Conservation (phyloP, 2,113 vertebrate species). For the Gnathonemus longibarbis region DNA sequence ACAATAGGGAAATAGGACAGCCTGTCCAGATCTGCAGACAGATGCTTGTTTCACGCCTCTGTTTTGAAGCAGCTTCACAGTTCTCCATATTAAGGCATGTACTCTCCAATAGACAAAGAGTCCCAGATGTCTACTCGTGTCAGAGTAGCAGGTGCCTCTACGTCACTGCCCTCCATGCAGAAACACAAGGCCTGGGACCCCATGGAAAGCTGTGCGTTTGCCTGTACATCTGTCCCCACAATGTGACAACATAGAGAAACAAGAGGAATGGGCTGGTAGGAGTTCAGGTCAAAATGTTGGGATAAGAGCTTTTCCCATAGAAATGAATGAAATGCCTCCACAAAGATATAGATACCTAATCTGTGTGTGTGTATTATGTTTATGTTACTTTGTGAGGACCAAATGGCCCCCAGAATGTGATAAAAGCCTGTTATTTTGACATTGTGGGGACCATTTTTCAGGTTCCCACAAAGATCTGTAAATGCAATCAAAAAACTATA, state of each 20-base stretch:
- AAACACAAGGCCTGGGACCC: neutral
- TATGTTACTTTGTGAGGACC: too few relatives aligned
- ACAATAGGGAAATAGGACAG: neutral
- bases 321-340: too few relatives aligned
- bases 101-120: constrained; percentile 7
- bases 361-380: neutral
- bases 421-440: too few relatives aligned
- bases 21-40: neutral
- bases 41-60: neutral
- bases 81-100: neutral
- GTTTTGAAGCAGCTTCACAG: constrained; percentile 3
- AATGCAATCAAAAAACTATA: too few relatives aligned
- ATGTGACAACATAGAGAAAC: neutral
- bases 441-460: too few relatives aligned
- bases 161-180: neutral
- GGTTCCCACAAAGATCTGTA: too few relatives aligned
- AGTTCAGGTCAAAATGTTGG: too few relatives aligned
- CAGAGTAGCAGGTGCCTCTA: constrained; percentile 3
- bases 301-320: too few relatives aligned
- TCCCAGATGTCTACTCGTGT: neutral
- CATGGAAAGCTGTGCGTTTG: neutral
- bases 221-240: neutral
- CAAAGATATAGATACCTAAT: neutral
- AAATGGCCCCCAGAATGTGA: too few relatives aligned
- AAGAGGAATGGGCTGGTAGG: neutral